phyloP scores from a whole-genome alignment of 2,888 invertebrate species.

The Petrolisthes manimaculis region DNA sequence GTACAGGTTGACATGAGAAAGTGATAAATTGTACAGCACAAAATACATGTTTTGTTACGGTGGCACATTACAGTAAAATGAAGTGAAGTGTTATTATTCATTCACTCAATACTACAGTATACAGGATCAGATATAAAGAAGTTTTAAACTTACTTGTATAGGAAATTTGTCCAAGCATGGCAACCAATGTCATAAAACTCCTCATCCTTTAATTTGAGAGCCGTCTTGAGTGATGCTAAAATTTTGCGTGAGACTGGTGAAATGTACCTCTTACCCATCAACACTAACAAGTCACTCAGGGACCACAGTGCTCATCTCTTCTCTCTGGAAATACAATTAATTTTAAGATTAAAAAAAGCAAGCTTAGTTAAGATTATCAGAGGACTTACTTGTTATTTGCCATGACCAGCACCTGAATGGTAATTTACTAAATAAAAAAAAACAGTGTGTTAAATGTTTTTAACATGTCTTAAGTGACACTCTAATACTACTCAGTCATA shows the following conservation, averaged over 20 bases:
- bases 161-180: conserved; percentile 53
- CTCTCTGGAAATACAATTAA: conserved; percentile 45
- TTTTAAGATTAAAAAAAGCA: conserved; percentile 1
- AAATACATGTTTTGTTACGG: too few species aligned
- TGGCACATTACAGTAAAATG: too few species aligned
- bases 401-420: too few species aligned
- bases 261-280: conserved; percentile 60
- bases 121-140: neutral
- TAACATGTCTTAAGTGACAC: too few species aligned
- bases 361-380: too few species aligned
- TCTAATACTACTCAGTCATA: too few species aligned
- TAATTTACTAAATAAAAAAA: too few species aligned
- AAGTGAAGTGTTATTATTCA: too few species aligned
- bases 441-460: too few species aligned
- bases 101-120: neutral
- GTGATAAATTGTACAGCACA: too few species aligned
- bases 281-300: conserved; percentile 51
- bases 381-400: too few species aligned
- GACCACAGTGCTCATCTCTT: conserved; percentile 57
- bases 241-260: conserved; percentile 60
- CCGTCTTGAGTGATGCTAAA: conserved; percentile 61
- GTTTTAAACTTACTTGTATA: conserved; percentile 33
- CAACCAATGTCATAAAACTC: conserved; percentile 52
- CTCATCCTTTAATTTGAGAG: conserved; percentile 53
- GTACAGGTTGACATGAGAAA: too few species aligned